These are phyloP conservation scores for Psylliodes chrysocephalus DNA, from an alignment of 2,888 invertebrate genomes.

Conservation along the genomic window DNA sequence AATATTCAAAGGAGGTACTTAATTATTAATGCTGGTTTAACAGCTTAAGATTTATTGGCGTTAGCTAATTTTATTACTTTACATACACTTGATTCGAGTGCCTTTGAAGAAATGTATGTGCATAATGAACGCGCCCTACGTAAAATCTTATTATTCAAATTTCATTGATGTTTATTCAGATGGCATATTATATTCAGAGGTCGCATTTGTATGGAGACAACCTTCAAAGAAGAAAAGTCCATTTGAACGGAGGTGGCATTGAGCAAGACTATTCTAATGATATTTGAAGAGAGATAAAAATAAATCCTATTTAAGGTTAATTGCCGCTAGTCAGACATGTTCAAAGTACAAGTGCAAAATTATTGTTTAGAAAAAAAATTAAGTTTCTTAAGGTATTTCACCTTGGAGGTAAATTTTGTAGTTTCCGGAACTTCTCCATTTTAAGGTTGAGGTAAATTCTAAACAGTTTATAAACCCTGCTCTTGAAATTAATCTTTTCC, in stretches of 20 bases:
- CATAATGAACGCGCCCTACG: constrained; percentile 14
- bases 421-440: too few relatives aligned
- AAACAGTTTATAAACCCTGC: too few relatives aligned
- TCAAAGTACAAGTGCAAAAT: constrained; percentile 8
- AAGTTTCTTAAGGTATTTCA: not conserved
- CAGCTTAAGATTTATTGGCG: not conserved
- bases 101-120: constrained; percentile 2
- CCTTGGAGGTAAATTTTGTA: not conserved
- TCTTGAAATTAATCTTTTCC: too few relatives aligned
- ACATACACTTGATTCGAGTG: constrained; percentile 7
- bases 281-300: constrained; percentile 10
- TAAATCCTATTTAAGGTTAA: constrained; percentile 15
- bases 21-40: too few relatives aligned
- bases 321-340: constrained; percentile 1
- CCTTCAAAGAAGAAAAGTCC: constrained; percentile 14
- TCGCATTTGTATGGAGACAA: constrained; percentile 17
- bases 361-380: not conserved
- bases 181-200: constrained; percentile 19
- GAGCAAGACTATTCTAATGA: constrained; percentile 14
- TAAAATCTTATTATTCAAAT: constrained; percentile 12
- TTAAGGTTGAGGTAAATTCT: too few relatives aligned
- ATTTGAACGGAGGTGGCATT: constrained; percentile 19
- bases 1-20: too few relatives aligned
- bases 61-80: constrained; percentile 6
- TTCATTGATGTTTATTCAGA: constrained; percentile 18